Evolutionary conservation across 2,797 vertebrate species (phyloP), one percentile per base, ranked within the genome.

Genomic region (Cuniculus paca): DNA sequence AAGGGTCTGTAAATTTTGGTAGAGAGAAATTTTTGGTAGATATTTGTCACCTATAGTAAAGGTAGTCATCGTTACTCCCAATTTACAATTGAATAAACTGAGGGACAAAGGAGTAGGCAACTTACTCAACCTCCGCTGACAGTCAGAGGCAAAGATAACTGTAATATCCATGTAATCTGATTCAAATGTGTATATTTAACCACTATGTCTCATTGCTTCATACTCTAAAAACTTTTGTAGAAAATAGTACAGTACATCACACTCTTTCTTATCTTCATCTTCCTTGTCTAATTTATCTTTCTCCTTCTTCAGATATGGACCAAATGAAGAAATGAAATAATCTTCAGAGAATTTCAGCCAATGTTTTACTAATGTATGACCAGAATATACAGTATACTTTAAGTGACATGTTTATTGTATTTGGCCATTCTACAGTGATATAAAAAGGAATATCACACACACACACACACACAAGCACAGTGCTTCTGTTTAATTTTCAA

Each of bases 401-500:
- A 36, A 75, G 48, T 36, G 78, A 61, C 5, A 82, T 54, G 2
- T 26, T 60, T 54, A 86, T 79, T 83, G 50, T 60, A n/a, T 94
- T 93, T 52, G 28, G 6, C 54, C 36, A 88, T 45, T 84, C 28
- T 92, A n/a, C 31, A 45, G 22, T n/a, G 12, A 68, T 4, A 60
- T 24, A 65, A 65, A 5, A 92, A 34, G 91, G 56, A 90, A 75
- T 75, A 42, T 4, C 19, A 28, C 36, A 42, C 10, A 24, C 20
- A 42, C 22, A 74, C 10, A 42, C 22, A 80, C 2, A 81, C 0
- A 88, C 28, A 56, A 20, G 68, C 39, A 81, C 19, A 52, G 58
- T 63, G 42, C 42, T 74, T 60, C 50, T 83, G 28, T 78, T 79
- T 79, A 94, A 54, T 16, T 75, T 91, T 80, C 70, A 82, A 88